Conservation (phyloP, 2,888 invertebrate species). For the Cremastinae sp. region DNA sequence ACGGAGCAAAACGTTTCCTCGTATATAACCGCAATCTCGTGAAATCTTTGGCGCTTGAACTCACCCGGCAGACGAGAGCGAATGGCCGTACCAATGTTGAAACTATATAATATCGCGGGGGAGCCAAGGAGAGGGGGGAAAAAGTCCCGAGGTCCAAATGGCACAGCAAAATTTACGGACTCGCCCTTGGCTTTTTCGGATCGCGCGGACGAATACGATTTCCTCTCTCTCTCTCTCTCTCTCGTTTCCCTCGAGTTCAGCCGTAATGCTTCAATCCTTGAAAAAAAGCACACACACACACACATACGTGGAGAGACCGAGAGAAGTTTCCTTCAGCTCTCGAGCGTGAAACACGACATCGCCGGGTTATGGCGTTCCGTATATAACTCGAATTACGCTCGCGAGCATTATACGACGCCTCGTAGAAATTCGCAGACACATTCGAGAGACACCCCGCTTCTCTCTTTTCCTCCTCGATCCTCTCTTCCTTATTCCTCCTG, state of each 20-base stretch:
- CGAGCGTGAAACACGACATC: conserved; percentile 21
- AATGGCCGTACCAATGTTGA: conserved; percentile 17
- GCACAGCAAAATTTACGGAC: conserved; percentile 44
- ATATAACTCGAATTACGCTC: conserved; percentile 10
- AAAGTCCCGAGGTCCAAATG: conserved; percentile 22
- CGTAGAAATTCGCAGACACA: conserved; percentile 35
- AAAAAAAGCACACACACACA: too few relatives aligned
- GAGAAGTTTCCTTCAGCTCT: conserved; percentile 23
- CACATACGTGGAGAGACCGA: background rate
- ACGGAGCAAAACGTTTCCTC: conserved; percentile 53
- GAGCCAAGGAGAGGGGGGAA: background rate
- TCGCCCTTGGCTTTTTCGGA: conserved; percentile 30
- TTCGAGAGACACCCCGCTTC: conserved; percentile 4
- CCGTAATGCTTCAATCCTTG: conserved; percentile 27
- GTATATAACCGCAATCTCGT: conserved; percentile 55
- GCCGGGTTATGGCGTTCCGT: background rate
- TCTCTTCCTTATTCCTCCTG: background rate
- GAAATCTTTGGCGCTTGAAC: conserved; percentile 54
- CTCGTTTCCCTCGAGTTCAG: conserved; percentile 7
- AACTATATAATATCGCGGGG: background rate
- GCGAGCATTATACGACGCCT: conserved; percentile 37
- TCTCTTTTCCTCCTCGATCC: background rate
- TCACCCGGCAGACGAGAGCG: conserved; percentile 14
- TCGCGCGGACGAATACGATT: background rate
- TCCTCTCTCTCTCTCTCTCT: background rate